These are phyloP conservation scores for Dunckerocampus dactyliophorus DNA, from an alignment of 2,113 vertebrate species.

Conservation along the genomic window DNA sequence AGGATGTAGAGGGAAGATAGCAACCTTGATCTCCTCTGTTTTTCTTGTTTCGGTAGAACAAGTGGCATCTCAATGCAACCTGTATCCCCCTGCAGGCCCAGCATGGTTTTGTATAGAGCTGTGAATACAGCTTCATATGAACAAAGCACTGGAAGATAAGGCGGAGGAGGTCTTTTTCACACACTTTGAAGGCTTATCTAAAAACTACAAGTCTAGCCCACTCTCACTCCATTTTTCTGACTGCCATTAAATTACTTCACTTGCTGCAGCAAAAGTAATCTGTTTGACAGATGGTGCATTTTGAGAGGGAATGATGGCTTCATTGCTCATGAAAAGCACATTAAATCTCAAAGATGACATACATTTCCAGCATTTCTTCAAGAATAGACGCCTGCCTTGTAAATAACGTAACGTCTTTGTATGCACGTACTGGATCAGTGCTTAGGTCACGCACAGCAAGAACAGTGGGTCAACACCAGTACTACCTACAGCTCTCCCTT, in stretches of 20 bases:
- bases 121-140: neutral
- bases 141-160: constrained; percentile 1
- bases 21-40: neutral
- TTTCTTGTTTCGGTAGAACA: neutral
- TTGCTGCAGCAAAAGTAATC: neutral
- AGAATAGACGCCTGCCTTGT: neutral
- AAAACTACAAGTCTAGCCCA: neutral
- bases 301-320: neutral
- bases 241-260: neutral
- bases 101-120: neutral
- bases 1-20: neutral
- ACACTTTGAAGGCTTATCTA: constrained; percentile 2
- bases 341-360: neutral
- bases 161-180: neutral
- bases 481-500: too few relatives aligned
- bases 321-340: neutral
- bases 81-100: too few relatives aligned
- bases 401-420: too few relatives aligned
- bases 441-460: too few relatives aligned
- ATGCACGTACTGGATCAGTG: too few relatives aligned
- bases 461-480: too few relatives aligned
- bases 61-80: neutral
- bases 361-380: neutral
- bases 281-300: neutral
- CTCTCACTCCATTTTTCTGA: neutral